A percentile compares a stretch with the other conserved stretches of the same genome.
These are phyloP conservation scores for Clarias platycephalus DNA, from an alignment of 2,797 vertebrate genomes.

Conservation along the genomic window DNA sequence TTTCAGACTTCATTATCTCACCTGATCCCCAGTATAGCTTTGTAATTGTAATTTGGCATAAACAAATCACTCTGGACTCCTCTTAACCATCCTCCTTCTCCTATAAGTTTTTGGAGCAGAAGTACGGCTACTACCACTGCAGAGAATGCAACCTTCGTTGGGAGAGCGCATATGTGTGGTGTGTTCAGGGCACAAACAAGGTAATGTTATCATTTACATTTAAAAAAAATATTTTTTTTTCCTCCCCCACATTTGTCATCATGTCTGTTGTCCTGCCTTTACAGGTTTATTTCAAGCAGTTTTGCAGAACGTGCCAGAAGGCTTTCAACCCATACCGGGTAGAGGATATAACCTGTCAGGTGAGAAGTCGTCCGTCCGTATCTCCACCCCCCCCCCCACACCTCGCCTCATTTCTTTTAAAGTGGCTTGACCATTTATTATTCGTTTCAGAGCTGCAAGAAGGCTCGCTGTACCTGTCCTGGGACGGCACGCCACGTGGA, in stretches of 20 bases:
- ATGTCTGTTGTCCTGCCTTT: neutral
- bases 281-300: slow-evolving; percentile 98
- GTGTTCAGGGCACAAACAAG: slow-evolving; percentile 96
- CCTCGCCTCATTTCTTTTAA: too few species aligned
- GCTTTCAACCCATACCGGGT: slow-evolving; percentile 95
- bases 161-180: slow-evolving; percentile 99
- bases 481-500: slow-evolving; percentile 90
- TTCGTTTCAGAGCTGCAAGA: slow-evolving; percentile 84
- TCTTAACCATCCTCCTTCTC: neutral
- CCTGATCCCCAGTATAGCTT: neutral
- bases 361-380: slow-evolving; percentile 69
- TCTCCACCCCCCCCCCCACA: too few species aligned
- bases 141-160: slow-evolving; percentile 92
- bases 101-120: slow-evolving; percentile 93
- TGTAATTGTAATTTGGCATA: neutral
- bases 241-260: rapidly evolving
- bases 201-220: slow-evolving; percentile 61
- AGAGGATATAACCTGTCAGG: slow-evolving; percentile 93
- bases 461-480: slow-evolving; percentile 86
- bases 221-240: neutral
- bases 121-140: slow-evolving; percentile 97
- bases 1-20: too few species aligned
- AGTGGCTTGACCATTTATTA: neutral
- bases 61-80: too few species aligned
- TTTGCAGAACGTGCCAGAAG: slow-evolving; percentile 92